Evolutionary conservation across 1,140 invertebrate species (phyloP).

Genomic region (Euborellia annulipes): DNA sequence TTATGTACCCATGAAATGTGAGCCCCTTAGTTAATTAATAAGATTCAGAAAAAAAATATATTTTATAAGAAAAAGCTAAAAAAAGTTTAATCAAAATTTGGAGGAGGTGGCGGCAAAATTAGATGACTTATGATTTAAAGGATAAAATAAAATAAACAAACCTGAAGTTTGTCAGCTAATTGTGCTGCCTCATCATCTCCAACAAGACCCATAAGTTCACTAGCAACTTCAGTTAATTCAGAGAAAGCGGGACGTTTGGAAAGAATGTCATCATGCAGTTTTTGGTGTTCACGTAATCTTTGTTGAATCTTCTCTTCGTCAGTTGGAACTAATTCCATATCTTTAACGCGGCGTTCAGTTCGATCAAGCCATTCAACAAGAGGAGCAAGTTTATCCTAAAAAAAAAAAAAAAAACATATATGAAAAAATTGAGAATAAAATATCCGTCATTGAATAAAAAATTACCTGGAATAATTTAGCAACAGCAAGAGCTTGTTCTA

Average conservation of each 20-base stretch:
- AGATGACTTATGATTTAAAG: too few relatives aligned
- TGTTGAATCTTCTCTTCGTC: constrained; percentile 87
- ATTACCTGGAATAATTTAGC: constrained; percentile 56
- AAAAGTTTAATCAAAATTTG: constrained; percentile 8
- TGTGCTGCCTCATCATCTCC: constrained; percentile 79
- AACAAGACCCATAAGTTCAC: constrained; percentile 72
- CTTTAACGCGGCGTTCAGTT: constrained; percentile 72
- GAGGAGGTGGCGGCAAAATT: constrained; percentile 76
- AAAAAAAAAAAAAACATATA: constrained; percentile 14
- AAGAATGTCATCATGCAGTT: constrained; percentile 73
- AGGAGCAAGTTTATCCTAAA: constrained; percentile 74
- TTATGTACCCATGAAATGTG: too few relatives aligned
- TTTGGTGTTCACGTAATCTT: constrained; percentile 65
- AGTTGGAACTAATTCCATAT: constrained; percentile 78
- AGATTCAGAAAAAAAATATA: too few relatives aligned
- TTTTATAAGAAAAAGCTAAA: constrained; percentile 1
- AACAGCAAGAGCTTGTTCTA: constrained; percentile 77
- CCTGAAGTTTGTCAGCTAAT: constrained; percentile 72
- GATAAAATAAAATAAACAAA: too few relatives aligned
- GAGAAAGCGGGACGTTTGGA: constrained; percentile 72
- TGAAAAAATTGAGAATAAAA: not conserved
- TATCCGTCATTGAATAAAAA: not conserved
- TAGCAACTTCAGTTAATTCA: constrained; percentile 74
- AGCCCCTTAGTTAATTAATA: too few relatives aligned
- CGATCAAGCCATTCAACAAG: constrained; percentile 80